Conservation (phyloP, 2,888 invertebrate species). For the Neoitamus cyanurus region DNA sequence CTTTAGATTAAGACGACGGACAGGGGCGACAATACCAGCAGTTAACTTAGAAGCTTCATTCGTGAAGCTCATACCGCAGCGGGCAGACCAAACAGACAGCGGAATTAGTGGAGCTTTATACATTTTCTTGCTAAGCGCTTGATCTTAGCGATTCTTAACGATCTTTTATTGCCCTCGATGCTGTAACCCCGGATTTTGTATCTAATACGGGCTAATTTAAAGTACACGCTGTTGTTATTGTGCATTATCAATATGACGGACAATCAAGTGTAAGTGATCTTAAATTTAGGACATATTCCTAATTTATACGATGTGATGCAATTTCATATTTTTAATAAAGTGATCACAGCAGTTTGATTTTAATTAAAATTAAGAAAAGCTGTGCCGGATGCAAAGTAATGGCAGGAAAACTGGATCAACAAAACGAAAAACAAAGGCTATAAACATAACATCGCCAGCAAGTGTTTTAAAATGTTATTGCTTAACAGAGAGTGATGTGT, state of each 20-base stretch:
- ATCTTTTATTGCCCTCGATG: background rate
- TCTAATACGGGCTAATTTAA: background rate
- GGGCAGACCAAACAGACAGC: background rate
- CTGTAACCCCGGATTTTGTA: background rate
- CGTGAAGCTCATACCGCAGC: background rate
- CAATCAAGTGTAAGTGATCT: constrained; percentile 13
- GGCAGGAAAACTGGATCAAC: background rate
- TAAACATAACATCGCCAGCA: background rate
- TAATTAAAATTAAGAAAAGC: background rate
- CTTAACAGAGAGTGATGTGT: background rate
- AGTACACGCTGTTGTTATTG: background rate
- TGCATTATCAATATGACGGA: background rate
- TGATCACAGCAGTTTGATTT: background rate
- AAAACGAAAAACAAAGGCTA: background rate
- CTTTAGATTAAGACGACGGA: no score
- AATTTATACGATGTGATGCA: no score
- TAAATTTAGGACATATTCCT: background rate
- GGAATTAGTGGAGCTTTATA: background rate
- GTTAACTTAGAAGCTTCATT: no score
- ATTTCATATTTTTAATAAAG: background rate
- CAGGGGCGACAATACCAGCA: no score
- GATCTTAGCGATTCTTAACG: background rate
- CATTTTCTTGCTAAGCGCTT: background rate
- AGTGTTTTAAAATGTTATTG: background rate
- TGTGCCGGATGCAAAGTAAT: background rate